Base-by-base conservation (phyloP, 2,113 vertebrate genomes). In the Tachysurus vachellii region DNA sequence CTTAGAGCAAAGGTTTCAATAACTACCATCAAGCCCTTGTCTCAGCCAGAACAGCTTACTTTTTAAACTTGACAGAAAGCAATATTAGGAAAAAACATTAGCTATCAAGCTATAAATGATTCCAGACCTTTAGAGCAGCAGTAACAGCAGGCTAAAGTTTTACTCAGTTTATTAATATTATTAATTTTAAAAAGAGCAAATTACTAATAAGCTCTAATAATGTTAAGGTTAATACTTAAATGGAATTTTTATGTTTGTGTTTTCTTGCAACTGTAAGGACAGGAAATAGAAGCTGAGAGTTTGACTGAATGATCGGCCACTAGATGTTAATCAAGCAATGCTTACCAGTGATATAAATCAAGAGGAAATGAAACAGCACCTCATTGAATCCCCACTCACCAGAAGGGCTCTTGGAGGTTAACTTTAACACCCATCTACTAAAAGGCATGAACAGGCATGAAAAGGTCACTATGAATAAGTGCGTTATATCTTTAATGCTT, bases 331-430 rank as follows among this genome's bases (percentile, higher is more conserved):
- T 68, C 28, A 68, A 68, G 64, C 61, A 62, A 31, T 31, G 71
- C 66, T 56, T 81, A 85, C 81, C 4, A 2, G 76, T 76, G 71
- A 92, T 82, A 75, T 66, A 79, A 88, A 92, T 92, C 82, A 88
- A 86, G 86, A 90, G 88, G 87, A 87, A 86, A 57, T 36, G 70
- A 85, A 89, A 86, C 71, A 87, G 6, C 23, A 75, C 5, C 4
- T 75, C 66, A 82, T 23, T 79, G 87, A 88, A 50, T 87, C 42
- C 79, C 47, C 77, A 73, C 42, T 31, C 31, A 11, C 80, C 75
- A 71, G 82, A 59, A 80, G 28, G 54, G 44, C 4, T 87, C 19
- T 23, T 21, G 12, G 59, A 87, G 87, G 79, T 79, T 86, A 85
- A 81, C 28, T 8, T 26, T 42, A 54, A 61, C 8, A 68, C 70